Percentiles rank a stretch among this genome's conserved stretches.
These are phyloP conservation scores for Erythrolamprus reginae DNA, from an alignment of 2,113 vertebrate genomes.

Conservation along the genomic window DNA sequence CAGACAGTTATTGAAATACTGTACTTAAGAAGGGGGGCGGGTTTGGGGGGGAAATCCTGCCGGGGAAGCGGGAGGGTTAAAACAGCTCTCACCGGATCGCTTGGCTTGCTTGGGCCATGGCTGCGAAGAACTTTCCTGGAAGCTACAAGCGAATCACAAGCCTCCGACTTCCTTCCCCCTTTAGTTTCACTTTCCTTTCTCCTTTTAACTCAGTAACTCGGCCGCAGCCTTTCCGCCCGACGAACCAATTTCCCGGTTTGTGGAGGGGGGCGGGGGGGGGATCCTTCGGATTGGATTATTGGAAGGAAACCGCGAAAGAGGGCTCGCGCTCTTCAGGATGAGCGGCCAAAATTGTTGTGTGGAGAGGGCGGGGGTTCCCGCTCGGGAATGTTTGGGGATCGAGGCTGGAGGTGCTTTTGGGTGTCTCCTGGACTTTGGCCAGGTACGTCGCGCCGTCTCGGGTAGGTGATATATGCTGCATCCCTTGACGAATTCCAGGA, in stretches of 20 bases:
- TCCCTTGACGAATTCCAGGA: neutral
- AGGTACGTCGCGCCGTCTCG: neutral
- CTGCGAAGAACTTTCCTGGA: neutral
- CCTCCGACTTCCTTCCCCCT: neutral
- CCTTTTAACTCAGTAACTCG: neutral
- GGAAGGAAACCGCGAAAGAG: neutral
- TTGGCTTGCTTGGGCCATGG: neutral
- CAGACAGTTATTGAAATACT: neutral
- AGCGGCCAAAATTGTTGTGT: accelerated
- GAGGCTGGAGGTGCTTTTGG: neutral
- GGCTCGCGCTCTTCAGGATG: neutral
- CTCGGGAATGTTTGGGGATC: neutral
- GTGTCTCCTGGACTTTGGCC: neutral
- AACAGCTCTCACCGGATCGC: neutral
- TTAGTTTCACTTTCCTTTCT: neutral
- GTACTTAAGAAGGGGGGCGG: no score
- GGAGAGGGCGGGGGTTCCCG: neutral
- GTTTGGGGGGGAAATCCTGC: neutral
- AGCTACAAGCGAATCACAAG: neutral
- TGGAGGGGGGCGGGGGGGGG: no score
- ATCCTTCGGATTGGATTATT: neutral
- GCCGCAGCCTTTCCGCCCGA: neutral
- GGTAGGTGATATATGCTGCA: neutral
- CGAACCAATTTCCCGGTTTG: neutral
- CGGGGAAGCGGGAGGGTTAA: neutral